Base-by-base conservation (phyloP, 2,113 vertebrate species). In the Excalfactoria chinensis region DNA sequence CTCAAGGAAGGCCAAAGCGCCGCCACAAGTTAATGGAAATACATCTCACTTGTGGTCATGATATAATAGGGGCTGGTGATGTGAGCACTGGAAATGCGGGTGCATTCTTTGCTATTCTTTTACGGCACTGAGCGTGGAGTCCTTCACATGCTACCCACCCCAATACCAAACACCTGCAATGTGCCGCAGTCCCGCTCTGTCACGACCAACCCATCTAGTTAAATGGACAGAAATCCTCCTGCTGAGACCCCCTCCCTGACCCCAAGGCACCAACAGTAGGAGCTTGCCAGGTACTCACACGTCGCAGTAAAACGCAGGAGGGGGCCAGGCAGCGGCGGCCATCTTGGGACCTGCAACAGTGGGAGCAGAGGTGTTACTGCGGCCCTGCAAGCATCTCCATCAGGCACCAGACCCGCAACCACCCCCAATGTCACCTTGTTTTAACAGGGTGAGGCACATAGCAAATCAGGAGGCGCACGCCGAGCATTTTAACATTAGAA, bases 131-230 rank as follows among this genome's bases (percentile, higher is more conserved):
- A 71, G 77, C 83, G 75, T 71, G 43, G 22, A 89, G 78, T 11
- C 84, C 85, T 74, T 62, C 51, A 46, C 43, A n/a, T 37, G 71
- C 67, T 89, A 80, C 91, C 89, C 91, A 89, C 74, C 83, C 37
- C 82, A 86, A 83, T 69, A 58, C 75, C 69, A 69, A 96, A 86
- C 91, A 94, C 85, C 93, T 95, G 91, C 95, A 96, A 84, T 86
- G 92, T 89, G 93, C 94, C 93, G 32, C 0, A 0, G 3, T 62
- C 35, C 66, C 48, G 0, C 0, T 86, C 71, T 72, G 89, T 66
- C 62, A 53, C 91, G 93, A 88, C 53, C 69, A 86, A 63, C 59
- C 71, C 16, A 14, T 68, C 60, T 76, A 63, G 78, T 81, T 89
- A 59, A 93, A 0, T 1, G 7, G 28, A 35, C 35, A 78, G 32